These are phyloP conservation scores for Xestia c-nigrum DNA, from an alignment of 2,888 invertebrate genomes.

Conservation along the genomic window DNA sequence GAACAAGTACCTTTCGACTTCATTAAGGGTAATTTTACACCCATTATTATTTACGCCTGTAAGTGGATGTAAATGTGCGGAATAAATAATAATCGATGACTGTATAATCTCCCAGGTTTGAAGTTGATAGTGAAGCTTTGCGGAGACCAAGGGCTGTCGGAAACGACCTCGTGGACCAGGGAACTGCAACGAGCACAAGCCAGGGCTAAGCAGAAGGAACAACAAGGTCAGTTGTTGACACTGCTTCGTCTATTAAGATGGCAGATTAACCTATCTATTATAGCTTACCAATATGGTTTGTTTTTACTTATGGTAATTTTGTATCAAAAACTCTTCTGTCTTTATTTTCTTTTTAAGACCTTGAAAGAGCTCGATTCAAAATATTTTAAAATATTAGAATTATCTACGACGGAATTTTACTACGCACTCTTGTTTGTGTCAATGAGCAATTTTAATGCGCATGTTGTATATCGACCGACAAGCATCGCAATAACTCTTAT, in stretches of 20 bases:
- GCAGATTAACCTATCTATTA: background rate
- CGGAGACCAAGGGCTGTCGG: constrained; percentile 97
- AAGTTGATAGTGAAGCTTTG: constrained; percentile 97
- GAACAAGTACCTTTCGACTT: too few species aligned
- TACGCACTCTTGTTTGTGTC: constrained; percentile 35
- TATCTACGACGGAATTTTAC: constrained; percentile 44
- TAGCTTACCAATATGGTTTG: background rate
- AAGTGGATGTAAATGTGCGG: background rate
- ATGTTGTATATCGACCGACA: constrained; percentile 18
- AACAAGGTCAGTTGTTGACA: constrained; percentile 76
- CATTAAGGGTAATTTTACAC: too few species aligned
- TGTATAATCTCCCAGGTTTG: constrained; percentile 89
- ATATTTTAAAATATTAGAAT: constrained; percentile 1
- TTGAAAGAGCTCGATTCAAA: constrained; percentile 20
- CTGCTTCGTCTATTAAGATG: background rate
- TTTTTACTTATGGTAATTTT: background rate
- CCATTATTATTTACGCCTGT: background rate
- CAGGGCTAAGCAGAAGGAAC: constrained; percentile 86
- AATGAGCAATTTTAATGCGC: constrained; percentile 47
- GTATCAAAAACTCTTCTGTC: background rate
- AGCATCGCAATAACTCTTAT: constrained; percentile 43
- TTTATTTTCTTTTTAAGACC: constrained; percentile 18
- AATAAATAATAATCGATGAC: background rate
- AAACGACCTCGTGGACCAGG: constrained; percentile 95
- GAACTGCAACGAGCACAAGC: constrained; percentile 94